Base-by-base conservation (phyloP, 1,140 invertebrate species). In the Heterodera carotae region DNA sequence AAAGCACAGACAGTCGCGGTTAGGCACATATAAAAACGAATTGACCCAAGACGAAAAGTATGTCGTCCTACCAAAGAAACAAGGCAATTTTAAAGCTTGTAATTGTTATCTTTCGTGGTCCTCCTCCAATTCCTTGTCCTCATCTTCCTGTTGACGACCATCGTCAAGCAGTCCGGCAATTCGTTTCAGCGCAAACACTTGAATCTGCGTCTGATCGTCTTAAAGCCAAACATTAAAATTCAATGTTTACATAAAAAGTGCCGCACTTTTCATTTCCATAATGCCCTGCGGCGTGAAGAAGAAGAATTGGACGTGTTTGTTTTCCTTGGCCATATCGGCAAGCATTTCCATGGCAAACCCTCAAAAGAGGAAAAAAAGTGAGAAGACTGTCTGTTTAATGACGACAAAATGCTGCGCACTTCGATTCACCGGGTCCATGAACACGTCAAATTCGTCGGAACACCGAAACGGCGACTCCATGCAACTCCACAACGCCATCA, bases 391-490 rank as follows among this genome's bases (percentile, higher is more conserved):
- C n/a, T n/a, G n/a, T n/a, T 43, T 62, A 39, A 76, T n/a, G 43
- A 76, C 5, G 71, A 18, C 15, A 3, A 76, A 59, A 10, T 5
- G 43, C 12, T 22, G 39, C 34, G 15, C 62, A 66, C 18, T 59
- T 18, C 84, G 77, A 60, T 82, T 85, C 66, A 85, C 59, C 76
- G 80, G 82, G 69, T 86, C 95, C 93, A 98, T 97, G 88, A 95
- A 99, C 0, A 98, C 95, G 88, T 98, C 96, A 88, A 98, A 98
- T 90, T 99, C 96, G 88, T 98, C 96, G 62, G 98, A 90, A 86
- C 97, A 95, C 87, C 94, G 93, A 88, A 98, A 97, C 0, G 96
- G 96, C 76, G 94, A 91, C 78, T 93, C 91, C 83, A 94, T 93
- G 70, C 92, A 92, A 60, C 94, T 92, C 96, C 96, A 98, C 18